A percentile compares a stretch with the other conserved stretches of the same genome.
Conservation (phyloP, 2,888 invertebrate genomes). For the Pseudococcus longispinus region DNA sequence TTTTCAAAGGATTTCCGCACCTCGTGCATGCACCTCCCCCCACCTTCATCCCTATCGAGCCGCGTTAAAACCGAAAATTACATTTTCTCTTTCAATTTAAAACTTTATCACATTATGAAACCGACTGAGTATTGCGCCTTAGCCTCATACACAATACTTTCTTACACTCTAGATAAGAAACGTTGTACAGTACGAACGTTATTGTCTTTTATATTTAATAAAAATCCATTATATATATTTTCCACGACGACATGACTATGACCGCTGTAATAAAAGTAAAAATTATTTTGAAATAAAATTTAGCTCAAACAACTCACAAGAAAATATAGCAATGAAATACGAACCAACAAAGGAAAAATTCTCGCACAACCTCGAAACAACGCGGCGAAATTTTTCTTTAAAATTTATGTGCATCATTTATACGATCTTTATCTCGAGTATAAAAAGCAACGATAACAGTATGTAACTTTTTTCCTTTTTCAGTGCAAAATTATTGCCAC, state of each 20-base stretch:
- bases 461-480: constrained; percentile 21
- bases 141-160: neutral
- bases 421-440: constrained; percentile 24
- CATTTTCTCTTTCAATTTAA: constrained; percentile 2
- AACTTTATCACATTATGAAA: constrained; percentile 4
- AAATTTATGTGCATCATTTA: constrained; percentile 27
- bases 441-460: constrained; percentile 19
- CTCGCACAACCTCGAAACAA: neutral
- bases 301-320: neutral
- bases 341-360: constrained; percentile 11
- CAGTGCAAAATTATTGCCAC: neutral
- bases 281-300: constrained; percentile 20
- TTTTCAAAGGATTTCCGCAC: neutral
- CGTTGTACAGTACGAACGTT: neutral
- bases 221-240: constrained; percentile 12
- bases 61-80: neutral
- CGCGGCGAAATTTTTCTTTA: neutral
- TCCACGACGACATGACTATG: neutral
- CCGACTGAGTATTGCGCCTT: neutral
- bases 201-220: constrained; percentile 11
- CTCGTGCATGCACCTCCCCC: neutral
- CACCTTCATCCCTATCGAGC: too few relatives aligned
- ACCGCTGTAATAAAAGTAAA: constrained; percentile 18
- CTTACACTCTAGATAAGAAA: neutral
- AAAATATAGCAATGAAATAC: constrained; percentile 9